Base-by-base conservation (phyloP, 1,140 invertebrate species). In the Steinernema feltiae region DNA sequence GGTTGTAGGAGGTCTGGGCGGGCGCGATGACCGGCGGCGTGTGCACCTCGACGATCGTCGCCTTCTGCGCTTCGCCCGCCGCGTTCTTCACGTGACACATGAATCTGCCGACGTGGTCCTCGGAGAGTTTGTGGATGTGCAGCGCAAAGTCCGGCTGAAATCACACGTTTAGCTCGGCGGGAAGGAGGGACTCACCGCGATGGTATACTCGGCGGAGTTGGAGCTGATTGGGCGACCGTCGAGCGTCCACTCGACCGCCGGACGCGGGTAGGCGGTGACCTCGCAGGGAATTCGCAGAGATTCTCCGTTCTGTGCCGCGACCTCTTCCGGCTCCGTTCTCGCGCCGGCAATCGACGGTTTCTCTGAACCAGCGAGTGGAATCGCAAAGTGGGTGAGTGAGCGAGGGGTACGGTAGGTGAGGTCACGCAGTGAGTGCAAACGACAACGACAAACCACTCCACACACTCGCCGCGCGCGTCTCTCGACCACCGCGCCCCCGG, bases 61-160 rank as follows among this genome's bases (percentile, higher is more conserved):
- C 70, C 48, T 85, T 81, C 27, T 81, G 78, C 2, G 79, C 83
- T 35, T 82, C 80, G 30, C 87, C 87, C 30, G 84, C 86, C 32
- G 80, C 71, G 73, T 88, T 88, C 18, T 79, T 77, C 1, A 87
- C 87, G n/a, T 78, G 83, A 76, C 88, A 88, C 3, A 81, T 79
- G 73, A 87, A 88, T 3, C 77, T 77, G 3, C 86, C 87, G 27
- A 85, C 85, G 78, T 89, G 87, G 0, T 79, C 72, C 15, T 85
- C 76, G 27, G 85, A 82, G 32, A 86, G 83, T 32, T 85, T 85
- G 74, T 84, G 85, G 21, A 90, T 88, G 48, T 87, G 85, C 18
- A 90, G 79, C 46, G 84, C 87, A 0, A 88, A 87, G 78, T 88
- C 86, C 27, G 79, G 15, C 87, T 87, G 63, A 84, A 80, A 73